Base-by-base conservation (phyloP, 1,140 invertebrate species). In the Penaeus indicus region DNA sequence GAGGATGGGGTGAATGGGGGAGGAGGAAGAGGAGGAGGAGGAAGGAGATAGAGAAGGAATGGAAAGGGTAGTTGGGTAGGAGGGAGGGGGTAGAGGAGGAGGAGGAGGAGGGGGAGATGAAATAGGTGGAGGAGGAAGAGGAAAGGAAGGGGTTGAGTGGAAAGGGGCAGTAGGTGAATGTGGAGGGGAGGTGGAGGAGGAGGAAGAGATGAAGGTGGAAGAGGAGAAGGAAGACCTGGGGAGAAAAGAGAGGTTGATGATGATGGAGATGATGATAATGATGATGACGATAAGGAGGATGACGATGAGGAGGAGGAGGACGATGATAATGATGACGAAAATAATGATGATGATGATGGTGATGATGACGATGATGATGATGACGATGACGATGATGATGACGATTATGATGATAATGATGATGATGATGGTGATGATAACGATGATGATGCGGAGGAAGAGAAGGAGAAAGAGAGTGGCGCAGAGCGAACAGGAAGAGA, bases 201-300 rank as follows among this genome's bases (percentile, higher is more conserved):
- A 79, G 42, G 19, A 21, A 81, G 79, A 81, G 60, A 81, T n/a
- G 27, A 60, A 81, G 42, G 61, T 38, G 54, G 79, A 81, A 60
- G 61, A 60, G 27, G 60, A 61, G 42, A 61, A 60, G 54, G n/a
- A n/a, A n/a, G n/a, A 42, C 22, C 22, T 22, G 25, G 61, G 60
- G 21, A 60, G 54, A 42, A 61, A 60, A 27, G 42, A 61, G 79
- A 81, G 42, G 54, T 0, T 22, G 42, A 81, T 3, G 54, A 10
- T 22, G 42, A 47, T 7, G 61, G 21, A 81, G 42, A 81, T 4
- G 27, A 27, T 13, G 42, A 22, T 38, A 8, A 27, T 54, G 27
- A 27, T 5, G 47, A 47, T 16, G 21, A 60, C 19, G 22, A 60
- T 22, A 27, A 54, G 25, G 61, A 21, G 27, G 13, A 21, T 27